These are phyloP conservation scores for Daktulosphaira vitifoliae DNA, from an alignment of 1,140 invertebrate species.

Conservation along the genomic window DNA sequence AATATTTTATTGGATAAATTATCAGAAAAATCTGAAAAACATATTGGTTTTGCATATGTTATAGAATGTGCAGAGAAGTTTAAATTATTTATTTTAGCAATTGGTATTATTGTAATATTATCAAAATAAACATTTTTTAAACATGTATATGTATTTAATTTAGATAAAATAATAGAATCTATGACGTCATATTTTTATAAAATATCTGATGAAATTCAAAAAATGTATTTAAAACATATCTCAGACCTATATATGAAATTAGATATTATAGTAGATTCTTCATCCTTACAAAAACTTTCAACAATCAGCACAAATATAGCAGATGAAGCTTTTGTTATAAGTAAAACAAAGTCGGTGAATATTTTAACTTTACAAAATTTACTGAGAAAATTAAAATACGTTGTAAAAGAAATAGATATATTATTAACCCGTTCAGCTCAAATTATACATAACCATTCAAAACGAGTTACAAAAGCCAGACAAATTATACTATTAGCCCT, in stretches of 20 bases:
- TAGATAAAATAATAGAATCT: neutral
- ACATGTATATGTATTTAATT: no score
- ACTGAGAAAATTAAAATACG: neutral
- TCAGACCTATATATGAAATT: neutral
- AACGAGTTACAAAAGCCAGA: neutral
- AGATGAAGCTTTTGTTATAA: neutral
- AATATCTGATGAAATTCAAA: neutral
- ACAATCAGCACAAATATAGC: neutral
- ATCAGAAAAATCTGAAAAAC: neutral
- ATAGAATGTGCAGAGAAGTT: neutral
- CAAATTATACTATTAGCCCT: neutral
- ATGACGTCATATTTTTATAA: neutral
- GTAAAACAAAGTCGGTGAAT: neutral
- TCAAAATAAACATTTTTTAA: neutral
- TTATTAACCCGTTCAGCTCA: neutral
- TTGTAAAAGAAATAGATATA: neutral
- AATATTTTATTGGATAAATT: neutral
- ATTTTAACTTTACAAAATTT: neutral
- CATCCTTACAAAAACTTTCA: neutral
- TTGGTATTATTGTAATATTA: neutral
- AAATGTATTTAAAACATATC: neutral
- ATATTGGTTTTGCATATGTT: neutral
- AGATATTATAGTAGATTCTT: neutral
- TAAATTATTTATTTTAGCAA: neutral
- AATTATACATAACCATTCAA: neutral